Evolutionary conservation across 2,888 invertebrate species (phyloP).

Genomic region (Phortica magna): DNA sequence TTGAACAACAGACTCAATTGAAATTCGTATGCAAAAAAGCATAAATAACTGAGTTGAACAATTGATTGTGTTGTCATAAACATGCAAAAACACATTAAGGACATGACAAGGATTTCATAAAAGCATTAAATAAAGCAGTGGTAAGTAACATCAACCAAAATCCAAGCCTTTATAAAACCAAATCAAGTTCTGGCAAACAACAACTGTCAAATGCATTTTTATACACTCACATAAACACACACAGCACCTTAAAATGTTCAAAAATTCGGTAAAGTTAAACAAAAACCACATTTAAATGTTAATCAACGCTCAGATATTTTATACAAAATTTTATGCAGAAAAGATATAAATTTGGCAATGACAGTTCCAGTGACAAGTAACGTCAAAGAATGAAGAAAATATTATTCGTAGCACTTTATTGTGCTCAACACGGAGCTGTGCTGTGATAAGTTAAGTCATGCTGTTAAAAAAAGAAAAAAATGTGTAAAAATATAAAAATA

Average conservation of each 20-base stretch:
- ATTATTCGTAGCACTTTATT: no score
- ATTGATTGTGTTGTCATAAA: conserved; percentile 7
- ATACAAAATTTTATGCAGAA: neutral
- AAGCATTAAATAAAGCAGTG: neutral
- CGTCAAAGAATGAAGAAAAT: neutral
- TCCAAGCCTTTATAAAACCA: neutral
- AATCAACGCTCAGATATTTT: neutral
- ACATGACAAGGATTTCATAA: neutral
- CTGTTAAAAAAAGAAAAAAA: neutral
- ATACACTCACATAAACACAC: neutral
- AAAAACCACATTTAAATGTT: neutral
- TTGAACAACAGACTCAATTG: neutral
- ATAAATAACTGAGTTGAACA: neutral
- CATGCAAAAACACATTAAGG: neutral
- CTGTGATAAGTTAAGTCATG: neutral
- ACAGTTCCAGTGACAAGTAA: neutral
- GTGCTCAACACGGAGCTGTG: no score
- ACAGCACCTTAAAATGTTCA: neutral
- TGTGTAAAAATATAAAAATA: neutral
- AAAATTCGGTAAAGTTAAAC: neutral
- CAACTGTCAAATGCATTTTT: neutral
- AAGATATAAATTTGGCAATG: neutral
- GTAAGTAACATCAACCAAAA: neutral
- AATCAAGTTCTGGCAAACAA: neutral
- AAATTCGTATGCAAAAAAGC: neutral